Percentiles rank a stretch among this genome's conserved stretches.
Conservation (phyloP, 2,888 invertebrate genomes). For the Callyntrura sp. region DNA sequence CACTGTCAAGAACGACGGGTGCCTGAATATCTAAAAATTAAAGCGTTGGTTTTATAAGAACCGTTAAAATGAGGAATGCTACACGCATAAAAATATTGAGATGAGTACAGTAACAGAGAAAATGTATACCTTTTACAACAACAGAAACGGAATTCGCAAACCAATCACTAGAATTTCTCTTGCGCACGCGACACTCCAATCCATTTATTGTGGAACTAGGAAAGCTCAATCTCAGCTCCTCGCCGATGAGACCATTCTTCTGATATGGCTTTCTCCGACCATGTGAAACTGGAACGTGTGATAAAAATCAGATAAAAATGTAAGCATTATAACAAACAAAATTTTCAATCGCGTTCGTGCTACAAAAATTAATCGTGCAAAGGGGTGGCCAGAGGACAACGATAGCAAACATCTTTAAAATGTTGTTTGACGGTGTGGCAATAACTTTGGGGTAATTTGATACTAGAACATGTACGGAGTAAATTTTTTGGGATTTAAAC, state of each 20-base stretch:
- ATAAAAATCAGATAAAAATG: neutral
- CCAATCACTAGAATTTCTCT: neutral
- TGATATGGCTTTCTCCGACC: neutral
- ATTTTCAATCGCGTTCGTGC: too few species aligned
- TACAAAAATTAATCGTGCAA: too few species aligned
- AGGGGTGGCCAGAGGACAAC: too few species aligned
- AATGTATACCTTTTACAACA: neutral
- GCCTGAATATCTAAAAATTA: neutral
- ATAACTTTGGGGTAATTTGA: too few species aligned
- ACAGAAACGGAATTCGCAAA: neutral
- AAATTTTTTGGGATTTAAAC: too few species aligned
- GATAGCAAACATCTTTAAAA: too few species aligned
- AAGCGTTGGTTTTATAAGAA: neutral
- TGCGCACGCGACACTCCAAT: neutral
- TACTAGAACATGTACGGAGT: too few species aligned
- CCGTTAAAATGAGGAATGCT: too few species aligned
- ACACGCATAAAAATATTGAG: too few species aligned
- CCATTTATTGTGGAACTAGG: neutral
- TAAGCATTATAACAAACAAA: neutral
- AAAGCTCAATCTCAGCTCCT: constrained; percentile 6
- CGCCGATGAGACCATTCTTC: neutral
- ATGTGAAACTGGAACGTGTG: neutral
- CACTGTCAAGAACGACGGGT: neutral
- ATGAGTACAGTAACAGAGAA: neutral
- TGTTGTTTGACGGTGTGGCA: too few species aligned